Evolutionary conservation across 2,797 vertebrate species (phyloP), one percentile per base, ranked within the genome.

Genomic region (Spinus olivaceus): DNA sequence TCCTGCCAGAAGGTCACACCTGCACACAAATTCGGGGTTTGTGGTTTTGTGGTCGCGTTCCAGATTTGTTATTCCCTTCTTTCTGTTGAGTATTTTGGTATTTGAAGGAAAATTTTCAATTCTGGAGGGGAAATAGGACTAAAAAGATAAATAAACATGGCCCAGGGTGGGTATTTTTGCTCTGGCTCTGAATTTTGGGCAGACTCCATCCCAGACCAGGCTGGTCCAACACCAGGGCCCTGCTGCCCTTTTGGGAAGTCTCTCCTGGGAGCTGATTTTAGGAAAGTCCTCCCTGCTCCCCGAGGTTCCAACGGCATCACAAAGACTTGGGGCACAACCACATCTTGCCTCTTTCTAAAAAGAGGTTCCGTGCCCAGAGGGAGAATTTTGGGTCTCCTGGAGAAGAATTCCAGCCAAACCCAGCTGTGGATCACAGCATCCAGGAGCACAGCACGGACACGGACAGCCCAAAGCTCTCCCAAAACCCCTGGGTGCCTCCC

Each of bases 391-490:
- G 60, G 18, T 21, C 13, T 92, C 72, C 64, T 81, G 35, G 50
- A 69, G 77, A 44, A 57, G 50, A 86, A 88, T 47, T n/a, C 65
- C 74, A 44, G 22, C 0, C 47, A n/a, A 59, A 64, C 49, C 9
- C 25, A 57, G 0, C 37, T 66, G 46, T 61, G 71, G 81, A 33
- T 79, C n/a, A 9, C 59, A 27, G 16, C 21, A 30, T 6, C 1
- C 1, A 37, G 5, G 0, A 25, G 25, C 5, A 4, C 42, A 63
- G 39, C 1, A 0, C n/a, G n/a, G 66, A 47, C 32, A 28, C 33
- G 65, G 57, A 23, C 7, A 54, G 10, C 12, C 49, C 30, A 32
- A 82, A 69, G 17, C 88, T 57, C 46, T n/a, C 81, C 41, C 51
- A 32, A 16, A 59, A 76, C 16, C 49, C 44, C 25, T 22, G 47